Conservation (phyloP, 2,797 vertebrate species). For the Molossus molossus region DNA sequence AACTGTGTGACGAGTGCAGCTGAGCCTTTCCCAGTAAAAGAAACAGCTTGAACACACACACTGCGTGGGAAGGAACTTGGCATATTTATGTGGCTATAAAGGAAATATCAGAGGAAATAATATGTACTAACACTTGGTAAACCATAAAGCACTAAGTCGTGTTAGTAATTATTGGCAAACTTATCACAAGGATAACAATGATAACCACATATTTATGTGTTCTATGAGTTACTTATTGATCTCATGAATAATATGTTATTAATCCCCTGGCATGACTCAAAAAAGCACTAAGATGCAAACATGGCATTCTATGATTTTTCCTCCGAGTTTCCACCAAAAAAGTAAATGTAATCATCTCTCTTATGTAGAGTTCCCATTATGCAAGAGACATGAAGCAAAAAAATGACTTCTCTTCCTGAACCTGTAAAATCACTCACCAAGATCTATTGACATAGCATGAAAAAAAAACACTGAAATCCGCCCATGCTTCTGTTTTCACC, state of each 20-base stretch:
- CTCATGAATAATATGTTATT: constrained; percentile 42
- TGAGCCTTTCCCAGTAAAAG: background rate
- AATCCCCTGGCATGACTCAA: background rate
- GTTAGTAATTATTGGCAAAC: constrained; percentile 55
- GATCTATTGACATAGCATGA: background rate
- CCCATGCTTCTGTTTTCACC: background rate
- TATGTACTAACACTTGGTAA: background rate
- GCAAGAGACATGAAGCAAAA: constrained; percentile 6
- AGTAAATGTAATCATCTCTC: background rate
- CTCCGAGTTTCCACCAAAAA: background rate
- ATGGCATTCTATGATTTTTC: background rate
- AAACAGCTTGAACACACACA: background rate
- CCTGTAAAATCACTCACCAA: background rate
- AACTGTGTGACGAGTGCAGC: background rate
- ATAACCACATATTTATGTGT: background rate
- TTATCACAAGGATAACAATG: background rate
- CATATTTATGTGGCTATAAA: background rate
- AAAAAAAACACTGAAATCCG: background rate
- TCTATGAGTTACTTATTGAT: background rate
- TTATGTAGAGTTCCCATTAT: background rate
- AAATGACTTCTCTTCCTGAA: background rate
- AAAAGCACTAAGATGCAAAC: background rate
- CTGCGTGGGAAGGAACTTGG: background rate
- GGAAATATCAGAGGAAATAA: background rate
- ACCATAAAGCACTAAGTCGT: background rate